Percentiles rank a stretch among this genome's conserved stretches.
These are phyloP conservation scores for Exocentrus adspersus DNA, from an alignment of 2,888 invertebrate genomes.

Conservation along the genomic window DNA sequence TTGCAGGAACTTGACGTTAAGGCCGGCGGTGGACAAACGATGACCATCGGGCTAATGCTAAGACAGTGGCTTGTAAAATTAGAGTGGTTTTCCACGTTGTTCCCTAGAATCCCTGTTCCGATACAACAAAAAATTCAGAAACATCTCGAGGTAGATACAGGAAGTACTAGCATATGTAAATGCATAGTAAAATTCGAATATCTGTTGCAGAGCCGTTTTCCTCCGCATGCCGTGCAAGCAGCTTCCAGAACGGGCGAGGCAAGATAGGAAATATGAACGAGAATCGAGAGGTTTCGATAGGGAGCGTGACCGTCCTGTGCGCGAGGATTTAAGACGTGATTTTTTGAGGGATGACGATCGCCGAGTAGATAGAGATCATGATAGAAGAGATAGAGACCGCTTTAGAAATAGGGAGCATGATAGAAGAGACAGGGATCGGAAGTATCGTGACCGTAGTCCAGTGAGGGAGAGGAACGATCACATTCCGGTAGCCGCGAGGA, in stretches of 20 bases:
- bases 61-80: slow-evolving; percentile 93
- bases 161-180: too few species aligned
- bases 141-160: slow-evolving; percentile 67
- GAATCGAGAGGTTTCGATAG: slow-evolving; percentile 17
- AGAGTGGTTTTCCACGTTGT: slow-evolving; percentile 99
- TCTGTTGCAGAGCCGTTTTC: slow-evolving; percentile 55
- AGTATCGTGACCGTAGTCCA: slow-evolving; percentile 44
- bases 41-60: slow-evolving; percentile 92
- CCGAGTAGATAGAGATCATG: slow-evolving; percentile 49
- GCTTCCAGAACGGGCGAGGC: slow-evolving; percentile 48
- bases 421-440: slow-evolving; percentile 44
- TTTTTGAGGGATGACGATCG: slow-evolving; percentile 57
- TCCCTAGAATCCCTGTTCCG: slow-evolving; percentile 98
- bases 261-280: slow-evolving; percentile 39
- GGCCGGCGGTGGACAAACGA: slow-evolving; percentile 94
- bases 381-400: slow-evolving; percentile 56
- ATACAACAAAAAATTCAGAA: slow-evolving; percentile 92
- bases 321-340: slow-evolving; percentile 55
- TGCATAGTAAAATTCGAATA: not conserved
- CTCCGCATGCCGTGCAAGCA: slow-evolving; percentile 56
- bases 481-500: slow-evolving; percentile 52
- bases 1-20: slow-evolving; percentile 93
- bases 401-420: slow-evolving; percentile 39
- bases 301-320: slow-evolving; percentile 43
- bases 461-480: slow-evolving; percentile 26